Evolutionary conservation across 30 jellyfish, hydroid and myxozoan genomes (phyloP), one percentile per base, ranked within the genome.

Genomic region (Aurelia coerulea): DNA sequence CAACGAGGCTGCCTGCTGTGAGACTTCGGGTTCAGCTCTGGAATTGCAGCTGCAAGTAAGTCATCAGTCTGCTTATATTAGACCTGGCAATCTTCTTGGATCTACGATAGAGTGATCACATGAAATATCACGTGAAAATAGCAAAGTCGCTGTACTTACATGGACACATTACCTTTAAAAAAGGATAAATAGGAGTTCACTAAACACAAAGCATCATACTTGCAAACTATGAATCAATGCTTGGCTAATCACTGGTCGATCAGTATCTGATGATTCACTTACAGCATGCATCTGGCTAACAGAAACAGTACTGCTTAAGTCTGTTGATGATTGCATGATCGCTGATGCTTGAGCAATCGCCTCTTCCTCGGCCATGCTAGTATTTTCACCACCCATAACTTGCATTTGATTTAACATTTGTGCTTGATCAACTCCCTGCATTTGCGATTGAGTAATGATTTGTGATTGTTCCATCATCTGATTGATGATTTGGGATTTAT

Each of bases 281-380:
- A 77, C 88, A 60, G 69, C 83, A 49, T 84, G 82, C 73, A 77
- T 73, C 59, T 64, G 63, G 14, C 71, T 42, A 1, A 64, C 76
- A 12, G 93, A 10, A 31, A 71, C 84, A 11, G 18, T 62, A 14
- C 31, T 74, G 33, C 37, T 64, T 3, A 60, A 17, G 31, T 60
- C 70, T 60, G 70, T 60, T 1, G 70, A 6, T 66, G 78, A 50
- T 23, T 84, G 88, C 93, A 73, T 84, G 23, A 84, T 67, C 4
- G 87, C 93, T 32, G 84, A 15, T 31, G 88, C 88, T 52, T 84
- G 93, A 12, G 88, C 88, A 18, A 74, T 71, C 70, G 87, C 93
- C 4, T 66, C 53, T 33, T 70, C 89, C 35, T 79, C 89, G 5
- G 67, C 89, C 11, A 62, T 42, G 19, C 72, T 33, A 31, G 15